These are phyloP conservation scores for Pollicipes pollicipes DNA, from an alignment of 1,140 invertebrate species.

Conservation along the genomic window DNA sequence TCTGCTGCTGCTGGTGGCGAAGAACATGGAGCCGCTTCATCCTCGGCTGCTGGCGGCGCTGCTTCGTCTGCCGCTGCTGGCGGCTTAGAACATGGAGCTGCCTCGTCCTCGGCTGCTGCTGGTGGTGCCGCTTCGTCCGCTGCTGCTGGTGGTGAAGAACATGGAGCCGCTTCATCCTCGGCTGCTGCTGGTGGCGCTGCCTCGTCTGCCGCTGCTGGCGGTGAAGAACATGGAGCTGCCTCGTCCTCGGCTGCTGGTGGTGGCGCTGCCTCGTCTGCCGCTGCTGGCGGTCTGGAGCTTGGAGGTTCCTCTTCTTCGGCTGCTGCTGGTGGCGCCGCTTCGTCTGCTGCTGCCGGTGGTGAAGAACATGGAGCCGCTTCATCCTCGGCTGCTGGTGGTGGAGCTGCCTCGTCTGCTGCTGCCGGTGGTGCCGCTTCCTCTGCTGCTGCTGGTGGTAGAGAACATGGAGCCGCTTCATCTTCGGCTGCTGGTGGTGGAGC, in stretches of 20 bases:
- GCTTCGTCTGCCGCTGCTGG: too few species aligned
- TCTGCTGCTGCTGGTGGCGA: too few species aligned
- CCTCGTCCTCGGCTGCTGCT: background rate
- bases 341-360: too few species aligned
- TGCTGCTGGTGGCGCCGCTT: background rate
- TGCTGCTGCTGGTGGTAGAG: background rate
- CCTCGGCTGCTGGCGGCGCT: background rate
- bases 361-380: background rate
- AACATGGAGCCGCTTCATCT: background rate
- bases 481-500: background rate
- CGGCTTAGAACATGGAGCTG: background rate
- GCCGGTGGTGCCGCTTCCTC: background rate
- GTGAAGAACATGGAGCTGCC: background rate
- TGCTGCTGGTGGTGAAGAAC: background rate
- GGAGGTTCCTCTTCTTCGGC: background rate
- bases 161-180: background rate
- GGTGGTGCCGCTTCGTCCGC: background rate
- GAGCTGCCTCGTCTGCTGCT: background rate
- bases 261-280: background rate
- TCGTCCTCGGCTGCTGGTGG: background rate
- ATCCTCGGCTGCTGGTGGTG: background rate
- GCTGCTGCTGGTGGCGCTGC: too few species aligned
- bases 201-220: background rate
- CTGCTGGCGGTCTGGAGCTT: background rate
- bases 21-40: background rate